Conservation (phyloP, 2,888 invertebrate genomes). For the Drosophila diplacantha region DNA sequence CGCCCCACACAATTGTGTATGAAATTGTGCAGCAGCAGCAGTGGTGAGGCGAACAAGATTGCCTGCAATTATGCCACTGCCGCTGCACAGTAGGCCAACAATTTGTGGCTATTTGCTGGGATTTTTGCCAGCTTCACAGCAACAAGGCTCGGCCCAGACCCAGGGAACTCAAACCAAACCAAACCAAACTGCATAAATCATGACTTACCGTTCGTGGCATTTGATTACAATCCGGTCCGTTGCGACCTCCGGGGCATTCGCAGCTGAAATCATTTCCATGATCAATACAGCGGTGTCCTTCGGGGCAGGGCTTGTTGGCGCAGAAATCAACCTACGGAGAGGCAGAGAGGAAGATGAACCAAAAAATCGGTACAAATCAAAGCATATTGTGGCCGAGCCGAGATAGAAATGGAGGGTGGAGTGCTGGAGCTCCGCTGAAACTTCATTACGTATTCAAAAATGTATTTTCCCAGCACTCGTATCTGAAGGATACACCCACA, state of each 20-base stretch:
- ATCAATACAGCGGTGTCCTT: constrained; percentile 84
- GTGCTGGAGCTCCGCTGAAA: constrained; percentile 18
- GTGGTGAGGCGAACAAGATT: constrained; percentile 32
- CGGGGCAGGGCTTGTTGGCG: constrained; percentile 84
- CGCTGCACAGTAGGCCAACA: constrained; percentile 46
- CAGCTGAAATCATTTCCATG: constrained; percentile 86
- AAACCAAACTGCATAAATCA: constrained; percentile 71
- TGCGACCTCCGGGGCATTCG: constrained; percentile 85
- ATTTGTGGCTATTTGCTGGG: constrained; percentile 58
- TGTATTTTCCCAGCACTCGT: constrained; percentile 43
- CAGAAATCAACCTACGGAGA: constrained; percentile 82
- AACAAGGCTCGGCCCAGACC: not conserved
- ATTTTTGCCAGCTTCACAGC: constrained; percentile 39
- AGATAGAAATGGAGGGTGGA: constrained; percentile 7
- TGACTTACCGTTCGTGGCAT: constrained; percentile 82
- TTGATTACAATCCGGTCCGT: constrained; percentile 84
- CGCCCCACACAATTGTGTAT: constrained; percentile 19
- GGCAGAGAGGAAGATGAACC: constrained; percentile 14
- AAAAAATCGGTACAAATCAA: constrained; percentile 31
- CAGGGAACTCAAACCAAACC: not conserved
- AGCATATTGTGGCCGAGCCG: constrained; percentile 28
- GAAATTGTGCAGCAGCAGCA: constrained; percentile 26
- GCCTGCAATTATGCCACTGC: constrained; percentile 56
- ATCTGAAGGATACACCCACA: constrained; percentile 32
- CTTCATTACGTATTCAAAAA: constrained; percentile 69